phyloP scores from a whole-genome alignment of 2,888 invertebrate genomes.

The Dendrolimus pini region DNA sequence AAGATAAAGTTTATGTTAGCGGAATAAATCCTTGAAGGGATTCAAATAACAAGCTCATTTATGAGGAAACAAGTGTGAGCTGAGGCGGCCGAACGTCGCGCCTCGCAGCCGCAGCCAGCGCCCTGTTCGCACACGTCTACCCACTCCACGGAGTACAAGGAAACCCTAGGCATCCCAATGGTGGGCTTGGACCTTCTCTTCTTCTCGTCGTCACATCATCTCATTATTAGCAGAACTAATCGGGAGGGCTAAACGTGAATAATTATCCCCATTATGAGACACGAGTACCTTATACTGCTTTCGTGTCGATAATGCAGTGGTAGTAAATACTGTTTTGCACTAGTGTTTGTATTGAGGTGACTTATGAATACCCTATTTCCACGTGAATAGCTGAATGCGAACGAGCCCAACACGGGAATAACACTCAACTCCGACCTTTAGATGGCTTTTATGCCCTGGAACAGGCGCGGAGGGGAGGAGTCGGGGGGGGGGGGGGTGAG shows the following conservation, averaged over 20 bases:
- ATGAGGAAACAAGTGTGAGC: background rate
- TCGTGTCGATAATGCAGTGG: no score
- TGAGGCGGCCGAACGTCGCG: background rate
- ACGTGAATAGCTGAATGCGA: background rate
- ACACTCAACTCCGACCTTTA: background rate
- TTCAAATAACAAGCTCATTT: background rate
- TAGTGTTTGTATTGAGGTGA: no score
- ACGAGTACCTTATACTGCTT: no score
- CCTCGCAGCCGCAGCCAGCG: background rate
- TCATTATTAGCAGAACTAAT: no score
- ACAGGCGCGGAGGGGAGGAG: background rate
- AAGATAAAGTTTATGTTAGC: background rate
- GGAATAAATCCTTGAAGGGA: background rate
- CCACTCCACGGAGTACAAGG: no score
- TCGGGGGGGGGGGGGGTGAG: background rate
- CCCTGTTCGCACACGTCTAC: background rate
- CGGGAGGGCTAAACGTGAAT: no score
- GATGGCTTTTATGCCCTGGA: background rate
- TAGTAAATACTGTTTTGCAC: no score
- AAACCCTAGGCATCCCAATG: no score
- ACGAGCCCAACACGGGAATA: background rate
- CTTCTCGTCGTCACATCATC: no score
- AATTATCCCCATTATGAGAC: no score
- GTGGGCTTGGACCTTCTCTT: no score
- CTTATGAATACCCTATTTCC: background rate